These are phyloP conservation scores for Antitype chi DNA, from an alignment of 2,888 invertebrate genomes.

Conservation along the genomic window DNA sequence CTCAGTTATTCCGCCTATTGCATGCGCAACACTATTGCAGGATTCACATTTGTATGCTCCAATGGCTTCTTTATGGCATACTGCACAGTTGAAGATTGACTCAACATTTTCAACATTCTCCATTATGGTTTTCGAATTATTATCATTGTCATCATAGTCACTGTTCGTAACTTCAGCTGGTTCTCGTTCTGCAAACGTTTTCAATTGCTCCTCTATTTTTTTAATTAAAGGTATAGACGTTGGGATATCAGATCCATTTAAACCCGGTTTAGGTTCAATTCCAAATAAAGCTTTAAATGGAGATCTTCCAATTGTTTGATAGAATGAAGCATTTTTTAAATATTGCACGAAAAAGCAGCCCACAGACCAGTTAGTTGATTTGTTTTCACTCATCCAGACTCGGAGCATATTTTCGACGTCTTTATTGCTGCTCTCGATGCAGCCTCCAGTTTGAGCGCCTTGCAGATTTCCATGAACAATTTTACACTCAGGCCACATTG, in stretches of 20 bases:
- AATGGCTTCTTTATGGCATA: not conserved
- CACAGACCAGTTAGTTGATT: conserved; percentile 7
- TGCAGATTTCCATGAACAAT: conserved; percentile 8
- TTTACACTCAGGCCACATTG: conserved; percentile 12
- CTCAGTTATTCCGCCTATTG: not conserved
- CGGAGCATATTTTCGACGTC: conserved; percentile 1
- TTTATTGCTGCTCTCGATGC: not conserved
- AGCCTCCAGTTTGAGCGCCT: not conserved
- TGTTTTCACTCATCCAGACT: conserved; percentile 14
- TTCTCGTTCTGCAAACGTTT: not conserved
- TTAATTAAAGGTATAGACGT: not conserved
- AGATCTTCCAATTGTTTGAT: conserved; percentile 1
- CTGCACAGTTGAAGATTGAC: not conserved
- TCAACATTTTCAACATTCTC: not conserved
- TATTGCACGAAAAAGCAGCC: conserved; percentile 7
- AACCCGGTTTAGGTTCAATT: not conserved
- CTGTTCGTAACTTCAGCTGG: not conserved
- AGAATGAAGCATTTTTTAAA: conserved; percentile 1
- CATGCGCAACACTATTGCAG: not conserved
- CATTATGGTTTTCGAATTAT: not conserved
- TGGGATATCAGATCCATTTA: not conserved
- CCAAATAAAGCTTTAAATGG: conserved; percentile 19
- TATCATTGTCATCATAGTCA: not conserved
- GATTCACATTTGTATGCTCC: not conserved
- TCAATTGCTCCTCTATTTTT: not conserved